Evolutionary conservation across 2,113 vertebrate genomes (phyloP), one percentile per base, ranked within the genome.

Genomic region (Emydura subglobosa): DNA sequence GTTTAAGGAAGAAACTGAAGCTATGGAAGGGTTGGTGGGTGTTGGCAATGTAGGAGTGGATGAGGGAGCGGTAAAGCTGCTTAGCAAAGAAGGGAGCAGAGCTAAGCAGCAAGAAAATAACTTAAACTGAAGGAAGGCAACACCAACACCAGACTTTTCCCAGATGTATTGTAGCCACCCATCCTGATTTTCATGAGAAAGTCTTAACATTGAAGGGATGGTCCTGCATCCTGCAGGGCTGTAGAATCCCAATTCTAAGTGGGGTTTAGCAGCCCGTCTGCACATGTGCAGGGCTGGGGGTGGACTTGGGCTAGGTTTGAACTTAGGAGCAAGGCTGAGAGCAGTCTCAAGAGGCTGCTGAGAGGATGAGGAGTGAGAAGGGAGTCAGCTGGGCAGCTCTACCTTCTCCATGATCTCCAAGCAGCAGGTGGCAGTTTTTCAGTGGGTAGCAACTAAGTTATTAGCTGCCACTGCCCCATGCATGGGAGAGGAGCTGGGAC

Each of bases 201-300:
- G 9, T 54, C 21, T 68, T 80, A 72, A 93, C 94, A 84, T 54
- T 87, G 51, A 76, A 72, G 82, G 31, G 16, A 9, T 22, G n/a
- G 14, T 6, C 31, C 87, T 92, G 31, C 19, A 72, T 82, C 12
- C 53, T 61, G 31, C 1, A 3, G n/a, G 50, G 76, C 1, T 88
- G 79, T 21, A 81, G 0, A 16, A 55, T 39, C 4, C 24, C 19
- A 82, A 29, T 25, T 68, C 8, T 3, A 80, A 11, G 49, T 82
- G 34, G 34, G 72, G 89, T 29, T 8, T 2, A 78, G 55, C n/a
- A 93, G 39, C 6, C 7, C 21, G 95, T 83, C 16, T 55, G 9
- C 82, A 78, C 91, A 31, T 0, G 1, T 68, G 9, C 51, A 55
- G 0, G 0, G 54, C 81, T 44, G 0, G 4, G 47, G 79, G 10